These are phyloP conservation scores for Aphidius ervi DNA, from an alignment of 1,140 invertebrate species.

Conservation along the genomic window DNA sequence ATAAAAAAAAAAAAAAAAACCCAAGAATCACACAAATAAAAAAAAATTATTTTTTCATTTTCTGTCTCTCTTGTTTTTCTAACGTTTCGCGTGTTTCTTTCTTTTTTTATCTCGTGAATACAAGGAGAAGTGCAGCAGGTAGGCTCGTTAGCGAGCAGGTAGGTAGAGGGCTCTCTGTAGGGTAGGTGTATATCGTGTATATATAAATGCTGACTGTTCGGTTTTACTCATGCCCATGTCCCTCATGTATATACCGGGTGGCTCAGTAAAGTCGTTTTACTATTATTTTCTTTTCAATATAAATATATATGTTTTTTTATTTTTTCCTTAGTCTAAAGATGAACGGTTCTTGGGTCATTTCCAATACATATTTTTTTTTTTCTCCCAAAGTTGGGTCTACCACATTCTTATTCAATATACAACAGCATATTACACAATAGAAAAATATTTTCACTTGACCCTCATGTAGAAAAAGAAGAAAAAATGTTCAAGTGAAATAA, in stretches of 20 bases:
- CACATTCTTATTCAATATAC: too few relatives aligned
- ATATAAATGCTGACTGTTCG: conserved; percentile 36
- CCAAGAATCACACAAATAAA: too few relatives aligned
- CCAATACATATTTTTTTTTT: too few relatives aligned
- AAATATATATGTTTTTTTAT: too few relatives aligned
- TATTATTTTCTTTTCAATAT: too few relatives aligned
- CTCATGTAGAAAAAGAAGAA: too few relatives aligned
- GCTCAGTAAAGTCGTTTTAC: conserved; percentile 22
- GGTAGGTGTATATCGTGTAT: conserved; percentile 40
- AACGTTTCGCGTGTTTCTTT: not conserved
- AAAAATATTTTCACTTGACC: not conserved
- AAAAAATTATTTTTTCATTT: too few relatives aligned
- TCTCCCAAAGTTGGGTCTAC: too few relatives aligned
- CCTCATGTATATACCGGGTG: conserved; percentile 5
- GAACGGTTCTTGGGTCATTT: too few relatives aligned
- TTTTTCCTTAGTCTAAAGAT: too few relatives aligned
- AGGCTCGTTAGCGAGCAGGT: conserved; percentile 53
- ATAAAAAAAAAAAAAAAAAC: too few relatives aligned
- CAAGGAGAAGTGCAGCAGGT: conserved; percentile 49
- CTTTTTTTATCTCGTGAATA: conserved; percentile 36
- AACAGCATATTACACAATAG: not conserved
- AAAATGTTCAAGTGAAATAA: not conserved
- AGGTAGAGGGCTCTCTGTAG: conserved; percentile 33
- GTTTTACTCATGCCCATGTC: conserved; percentile 32
- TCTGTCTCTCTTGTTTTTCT: too few relatives aligned